Percentiles rank a stretch among this genome's conserved stretches.
Evolutionary conservation across 2,113 vertebrate genomes (phyloP).

Genomic region (Catagonus wagneri): DNA sequence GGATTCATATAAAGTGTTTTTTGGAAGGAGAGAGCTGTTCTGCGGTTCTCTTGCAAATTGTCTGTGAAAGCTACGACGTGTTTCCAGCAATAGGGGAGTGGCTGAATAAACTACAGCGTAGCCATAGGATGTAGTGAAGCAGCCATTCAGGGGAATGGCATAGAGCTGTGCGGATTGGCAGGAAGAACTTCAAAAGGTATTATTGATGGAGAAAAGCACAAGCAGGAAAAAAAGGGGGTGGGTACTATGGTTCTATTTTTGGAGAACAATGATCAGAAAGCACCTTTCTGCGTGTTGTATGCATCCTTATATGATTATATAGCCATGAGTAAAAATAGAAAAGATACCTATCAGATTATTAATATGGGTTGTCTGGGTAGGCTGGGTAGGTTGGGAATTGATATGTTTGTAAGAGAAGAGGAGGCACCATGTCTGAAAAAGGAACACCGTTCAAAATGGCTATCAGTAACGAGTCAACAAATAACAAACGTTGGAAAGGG

Average conservation of each 20-base stretch:
- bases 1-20: not conserved
- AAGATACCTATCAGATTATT: not conserved
- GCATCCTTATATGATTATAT: not conserved
- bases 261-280: not conserved
- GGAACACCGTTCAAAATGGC: too few relatives aligned
- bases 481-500: too few relatives aligned
- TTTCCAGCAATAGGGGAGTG: not conserved
- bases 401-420: not conserved
- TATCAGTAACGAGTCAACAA: too few relatives aligned
- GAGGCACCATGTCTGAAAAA: not conserved
- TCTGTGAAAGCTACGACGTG: not conserved
- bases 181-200: not conserved
- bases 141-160: not conserved
- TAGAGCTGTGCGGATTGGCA: not conserved
- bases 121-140: fast-evolving
- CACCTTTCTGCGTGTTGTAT: not conserved
- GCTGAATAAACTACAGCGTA: not conserved
- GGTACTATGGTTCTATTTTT: not conserved
- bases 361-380: not conserved
- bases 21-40: not conserved
- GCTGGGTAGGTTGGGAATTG: not conserved
- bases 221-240: not conserved
- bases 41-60: not conserved
- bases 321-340: not conserved
- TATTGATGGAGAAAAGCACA: not conserved